Evolutionary conservation across 2,888 invertebrate species (phyloP).

Genomic region (Phengaris arion): DNA sequence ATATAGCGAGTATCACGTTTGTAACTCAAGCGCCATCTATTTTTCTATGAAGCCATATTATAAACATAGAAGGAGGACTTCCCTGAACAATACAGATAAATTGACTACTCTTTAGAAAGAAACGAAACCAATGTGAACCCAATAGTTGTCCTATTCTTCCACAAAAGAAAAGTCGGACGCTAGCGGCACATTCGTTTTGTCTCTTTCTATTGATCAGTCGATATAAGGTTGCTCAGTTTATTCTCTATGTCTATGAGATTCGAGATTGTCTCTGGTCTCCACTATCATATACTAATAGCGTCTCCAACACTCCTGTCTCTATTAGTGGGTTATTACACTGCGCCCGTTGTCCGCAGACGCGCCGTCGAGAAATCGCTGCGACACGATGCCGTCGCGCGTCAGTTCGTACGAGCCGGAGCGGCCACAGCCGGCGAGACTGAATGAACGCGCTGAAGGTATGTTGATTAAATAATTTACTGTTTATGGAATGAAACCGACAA

Average conservation of each 20-base stretch:
- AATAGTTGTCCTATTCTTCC: too few relatives aligned
- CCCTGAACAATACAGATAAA: too few relatives aligned
- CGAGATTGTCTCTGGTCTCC: neutral
- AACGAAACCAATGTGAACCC: too few relatives aligned
- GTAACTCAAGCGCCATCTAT: neutral
- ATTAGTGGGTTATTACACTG: constrained; percentile 3
- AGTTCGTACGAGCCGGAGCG: constrained; percentile 84
- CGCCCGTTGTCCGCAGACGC: constrained; percentile 58
- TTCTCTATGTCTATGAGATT: neutral
- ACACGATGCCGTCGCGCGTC: constrained; percentile 89
- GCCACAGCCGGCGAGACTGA: constrained; percentile 62
- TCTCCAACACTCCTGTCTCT: neutral
- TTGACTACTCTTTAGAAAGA: too few relatives aligned
- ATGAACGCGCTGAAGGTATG: constrained; percentile 58
- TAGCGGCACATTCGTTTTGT: too few relatives aligned
- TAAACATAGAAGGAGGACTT: too few relatives aligned
- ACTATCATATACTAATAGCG: constrained; percentile 1
- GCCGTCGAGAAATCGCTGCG: constrained; percentile 84
- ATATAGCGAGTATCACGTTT: neutral
- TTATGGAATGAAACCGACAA: too few relatives aligned
- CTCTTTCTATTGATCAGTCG: neutral
- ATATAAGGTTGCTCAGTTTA: neutral
- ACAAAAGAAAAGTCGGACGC: too few relatives aligned
- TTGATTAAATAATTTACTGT: neutral
- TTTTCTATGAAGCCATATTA: too few relatives aligned